A percentile compares a stretch with the other conserved stretches of the same genome.
Evolutionary conservation across 2,888 invertebrate species (phyloP).

Genomic region (Macaria liturata): DNA sequence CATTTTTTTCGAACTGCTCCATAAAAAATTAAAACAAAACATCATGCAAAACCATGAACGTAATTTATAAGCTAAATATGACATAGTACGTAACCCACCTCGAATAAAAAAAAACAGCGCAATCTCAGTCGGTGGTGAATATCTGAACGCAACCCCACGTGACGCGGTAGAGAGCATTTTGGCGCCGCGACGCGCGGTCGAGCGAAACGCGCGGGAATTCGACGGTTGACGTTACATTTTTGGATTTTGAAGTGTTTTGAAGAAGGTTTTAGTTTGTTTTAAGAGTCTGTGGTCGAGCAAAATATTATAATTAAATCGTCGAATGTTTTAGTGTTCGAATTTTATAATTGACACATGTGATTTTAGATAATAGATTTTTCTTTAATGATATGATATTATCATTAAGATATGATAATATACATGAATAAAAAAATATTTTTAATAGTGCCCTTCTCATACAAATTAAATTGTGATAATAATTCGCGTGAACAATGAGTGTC

Average conservation of each 20-base stretch:
- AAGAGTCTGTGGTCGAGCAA: not conserved
- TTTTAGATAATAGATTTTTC: too few relatives aligned
- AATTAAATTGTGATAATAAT: too few relatives aligned
- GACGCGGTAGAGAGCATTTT: slow-evolving; percentile 69
- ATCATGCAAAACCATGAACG: too few relatives aligned
- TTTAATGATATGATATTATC: too few relatives aligned
- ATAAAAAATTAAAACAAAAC: too few relatives aligned
- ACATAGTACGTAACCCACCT: not conserved
- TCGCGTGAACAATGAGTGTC: too few relatives aligned
- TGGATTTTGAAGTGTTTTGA: slow-evolving; percentile 4
- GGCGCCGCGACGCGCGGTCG: slow-evolving; percentile 69
- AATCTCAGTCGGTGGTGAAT: slow-evolving; percentile 26
- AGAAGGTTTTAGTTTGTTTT: not conserved
- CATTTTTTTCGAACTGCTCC: too few relatives aligned
- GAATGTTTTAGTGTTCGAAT: not conserved
- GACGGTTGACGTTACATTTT: slow-evolving; percentile 17
- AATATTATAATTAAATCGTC: not conserved
- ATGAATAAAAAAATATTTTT: too few relatives aligned
- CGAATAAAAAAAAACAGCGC: slow-evolving; percentile 16
- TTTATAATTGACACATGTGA: too few relatives aligned
- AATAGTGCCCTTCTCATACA: too few relatives aligned
- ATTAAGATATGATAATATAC: too few relatives aligned
- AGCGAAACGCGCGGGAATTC: slow-evolving; percentile 52
- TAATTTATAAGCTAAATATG: too few relatives aligned
- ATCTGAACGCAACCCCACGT: slow-evolving; percentile 58